Conservation (phyloP, 2,888 invertebrate species). For the Autographa gamma region DNA sequence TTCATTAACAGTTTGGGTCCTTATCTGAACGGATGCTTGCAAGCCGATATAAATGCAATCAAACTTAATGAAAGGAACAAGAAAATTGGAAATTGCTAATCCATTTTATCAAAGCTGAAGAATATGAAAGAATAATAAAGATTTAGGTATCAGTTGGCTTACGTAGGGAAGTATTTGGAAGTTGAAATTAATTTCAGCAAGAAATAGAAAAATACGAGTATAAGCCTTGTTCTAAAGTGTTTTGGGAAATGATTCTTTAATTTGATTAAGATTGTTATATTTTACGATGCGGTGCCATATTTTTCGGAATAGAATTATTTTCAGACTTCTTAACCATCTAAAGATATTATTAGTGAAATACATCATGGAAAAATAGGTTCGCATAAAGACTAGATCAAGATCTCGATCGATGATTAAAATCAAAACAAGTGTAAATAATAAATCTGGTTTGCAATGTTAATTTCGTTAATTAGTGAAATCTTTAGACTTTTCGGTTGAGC, state of each 20-base stretch:
- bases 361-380: too few relatives aligned
- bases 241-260: constrained; percentile 4
- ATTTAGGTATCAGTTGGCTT: constrained; percentile 19
- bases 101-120: constrained; percentile 35
- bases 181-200: constrained; percentile 38
- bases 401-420: background rate
- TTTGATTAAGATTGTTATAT: background rate
- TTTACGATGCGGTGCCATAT: background rate
- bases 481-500: background rate
- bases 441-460: background rate
- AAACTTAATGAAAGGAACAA: constrained; percentile 49
- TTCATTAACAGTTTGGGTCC: constrained; percentile 44
- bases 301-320: too few relatives aligned
- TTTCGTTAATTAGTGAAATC: background rate
- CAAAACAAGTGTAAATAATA: background rate
- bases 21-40: constrained; percentile 38
- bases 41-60: constrained; percentile 49
- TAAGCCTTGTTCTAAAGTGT: background rate
- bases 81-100: constrained; percentile 40
- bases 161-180: constrained; percentile 25
- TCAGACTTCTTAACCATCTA: too few relatives aligned
- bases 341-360: too few relatives aligned
- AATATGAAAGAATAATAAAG: constrained; percentile 42
- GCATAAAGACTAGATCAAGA: background rate
- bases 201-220: constrained; percentile 16